Evolutionary conservation across 2,888 invertebrate genomes (phyloP), one percentile per base, ranked within the genome.

Genomic region (Phengaris arion): DNA sequence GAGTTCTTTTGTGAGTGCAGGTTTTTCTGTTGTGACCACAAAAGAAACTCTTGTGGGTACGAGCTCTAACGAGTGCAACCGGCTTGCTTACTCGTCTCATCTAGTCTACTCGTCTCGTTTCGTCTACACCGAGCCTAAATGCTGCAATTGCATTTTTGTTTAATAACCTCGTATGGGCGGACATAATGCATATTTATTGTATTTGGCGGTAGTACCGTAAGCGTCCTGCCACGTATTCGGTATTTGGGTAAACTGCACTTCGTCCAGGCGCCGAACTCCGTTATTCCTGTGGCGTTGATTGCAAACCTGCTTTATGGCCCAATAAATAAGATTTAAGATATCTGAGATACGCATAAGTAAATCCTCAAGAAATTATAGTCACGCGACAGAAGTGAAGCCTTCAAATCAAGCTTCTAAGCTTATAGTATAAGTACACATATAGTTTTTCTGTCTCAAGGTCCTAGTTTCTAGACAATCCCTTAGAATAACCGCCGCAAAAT

Each of bases 171-270:
- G 10, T 12, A 52, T 52, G 52, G 35, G 12, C 12, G 35, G 64
- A 64, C 64, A 64, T 64, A 64, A 64, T 64, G 35, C 64, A 64
- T 64, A 64, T 64, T 64, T 64, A 64, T 64, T 64, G 12, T 12
- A 52, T 52, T 52, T 10, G 9, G 10, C 13, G 35, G 64, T 10
- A 22, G 35, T 48, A 70, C 70, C 70, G 70, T 70, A 70, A 48
- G 70, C 52, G 7, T 52, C 52, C 52, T 54, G 51, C 77, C 76
- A 80, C 79, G 78, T 75, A 75, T 69, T 82, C 79, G 77, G 81
- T 80, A 80, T 81, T 80, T 80, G 78, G 80, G 79, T 79, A 77
- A 78, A 76, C 76, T 74, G 76, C 74, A 76, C 75, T 57, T 74
- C 68, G 68, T 69, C 45, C 75, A n/a, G 68, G 74, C 46, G 74